A percentile compares a stretch with the other conserved stretches of the same genome.
phyloP scores from a whole-genome alignment of 1,140 invertebrate species.

The Drosophila malerkotliana region DNA sequence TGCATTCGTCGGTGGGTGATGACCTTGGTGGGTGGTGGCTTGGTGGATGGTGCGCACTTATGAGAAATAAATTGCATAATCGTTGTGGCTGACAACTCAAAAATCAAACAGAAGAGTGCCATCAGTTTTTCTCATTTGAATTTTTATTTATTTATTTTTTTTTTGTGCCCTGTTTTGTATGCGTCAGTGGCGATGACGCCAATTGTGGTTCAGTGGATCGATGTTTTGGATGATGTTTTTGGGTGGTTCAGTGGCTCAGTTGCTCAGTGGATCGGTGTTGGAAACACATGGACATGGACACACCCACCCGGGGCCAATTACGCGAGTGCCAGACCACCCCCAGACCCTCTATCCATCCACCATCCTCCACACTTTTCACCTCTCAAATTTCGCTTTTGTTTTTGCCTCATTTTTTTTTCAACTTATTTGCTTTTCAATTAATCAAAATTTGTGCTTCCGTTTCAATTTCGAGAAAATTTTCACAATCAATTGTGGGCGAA shows the following conservation, averaged over 20 bases:
- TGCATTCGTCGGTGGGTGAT: slow-evolving; percentile 16
- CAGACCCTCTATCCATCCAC: no score
- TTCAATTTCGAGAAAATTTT: slow-evolving; percentile 46
- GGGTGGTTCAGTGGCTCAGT: slow-evolving; percentile 2
- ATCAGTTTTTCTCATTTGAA: neutral
- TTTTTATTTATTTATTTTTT: slow-evolving; percentile 24
- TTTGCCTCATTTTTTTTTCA: neutral
- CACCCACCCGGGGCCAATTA: slow-evolving; percentile 48
- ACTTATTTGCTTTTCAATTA: slow-evolving; percentile 67
- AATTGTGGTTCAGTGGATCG: slow-evolving; percentile 36
- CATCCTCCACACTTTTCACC: no score
- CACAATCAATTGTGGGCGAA: neutral
- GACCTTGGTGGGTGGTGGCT: slow-evolving; percentile 36
- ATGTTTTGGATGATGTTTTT: neutral
- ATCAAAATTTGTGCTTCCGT: slow-evolving; percentile 70
- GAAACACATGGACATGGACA: slow-evolving; percentile 37
- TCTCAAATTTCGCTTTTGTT: slow-evolving; percentile 5
- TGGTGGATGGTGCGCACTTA: slow-evolving; percentile 22
- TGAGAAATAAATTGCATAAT: slow-evolving; percentile 67
- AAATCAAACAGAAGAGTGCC: slow-evolving; percentile 41
- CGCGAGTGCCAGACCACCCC: slow-evolving; percentile 16
- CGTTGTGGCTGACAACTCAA: slow-evolving; percentile 65
- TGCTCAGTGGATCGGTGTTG: slow-evolving; percentile 21
- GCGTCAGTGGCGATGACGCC: slow-evolving; percentile 73
- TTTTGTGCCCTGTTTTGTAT: slow-evolving; percentile 19